Percentiles rank a stretch among this genome's conserved stretches.
Conservation (phyloP, 2,888 invertebrate genomes). For the Archaeoteleia sp. region DNA sequence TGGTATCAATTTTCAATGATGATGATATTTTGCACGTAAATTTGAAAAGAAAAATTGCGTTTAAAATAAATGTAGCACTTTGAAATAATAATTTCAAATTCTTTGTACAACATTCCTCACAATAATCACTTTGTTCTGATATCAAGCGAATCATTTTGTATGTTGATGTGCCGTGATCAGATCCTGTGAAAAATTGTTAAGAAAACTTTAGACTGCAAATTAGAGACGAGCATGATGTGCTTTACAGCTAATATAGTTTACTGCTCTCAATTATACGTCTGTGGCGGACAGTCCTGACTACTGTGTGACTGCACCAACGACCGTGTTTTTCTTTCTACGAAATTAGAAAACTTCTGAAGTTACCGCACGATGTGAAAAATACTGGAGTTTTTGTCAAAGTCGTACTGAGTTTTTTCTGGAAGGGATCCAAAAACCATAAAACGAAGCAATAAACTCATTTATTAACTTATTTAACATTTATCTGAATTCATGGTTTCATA, state of each 20-base stretch:
- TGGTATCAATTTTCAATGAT: too few species aligned
- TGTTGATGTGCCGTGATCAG: constrained; percentile 23
- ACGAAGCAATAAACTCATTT: constrained; percentile 23
- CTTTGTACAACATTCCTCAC: too few species aligned
- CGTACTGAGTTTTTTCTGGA: constrained; percentile 28
- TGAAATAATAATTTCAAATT: too few species aligned
- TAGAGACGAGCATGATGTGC: constrained; percentile 29
- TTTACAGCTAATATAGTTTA: constrained; percentile 49
- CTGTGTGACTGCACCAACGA: constrained; percentile 20
- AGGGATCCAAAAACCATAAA: constrained; percentile 33
- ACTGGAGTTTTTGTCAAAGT: constrained; percentile 41
- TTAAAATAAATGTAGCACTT: too few species aligned
- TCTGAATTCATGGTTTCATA: constrained; percentile 9
- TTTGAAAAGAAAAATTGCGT: too few species aligned
- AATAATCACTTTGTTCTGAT: too few species aligned
- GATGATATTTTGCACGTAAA: too few species aligned
- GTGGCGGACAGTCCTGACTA: constrained; percentile 39
- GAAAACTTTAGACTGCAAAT: constrained; percentile 36
- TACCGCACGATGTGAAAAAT: constrained; percentile 46
- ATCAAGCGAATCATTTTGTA: constrained; percentile 14
- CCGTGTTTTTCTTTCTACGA: constrained; percentile 51
- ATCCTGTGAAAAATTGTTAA: constrained; percentile 20
- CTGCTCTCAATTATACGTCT: constrained; percentile 48
- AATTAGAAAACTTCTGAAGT: constrained; percentile 51
- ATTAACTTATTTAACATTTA: constrained; percentile 36